A percentile compares a stretch with the other conserved stretches of the same genome.
Evolutionary conservation across 2,797 vertebrate species (phyloP).

Genomic region (Thripadectes ignobilis): DNA sequence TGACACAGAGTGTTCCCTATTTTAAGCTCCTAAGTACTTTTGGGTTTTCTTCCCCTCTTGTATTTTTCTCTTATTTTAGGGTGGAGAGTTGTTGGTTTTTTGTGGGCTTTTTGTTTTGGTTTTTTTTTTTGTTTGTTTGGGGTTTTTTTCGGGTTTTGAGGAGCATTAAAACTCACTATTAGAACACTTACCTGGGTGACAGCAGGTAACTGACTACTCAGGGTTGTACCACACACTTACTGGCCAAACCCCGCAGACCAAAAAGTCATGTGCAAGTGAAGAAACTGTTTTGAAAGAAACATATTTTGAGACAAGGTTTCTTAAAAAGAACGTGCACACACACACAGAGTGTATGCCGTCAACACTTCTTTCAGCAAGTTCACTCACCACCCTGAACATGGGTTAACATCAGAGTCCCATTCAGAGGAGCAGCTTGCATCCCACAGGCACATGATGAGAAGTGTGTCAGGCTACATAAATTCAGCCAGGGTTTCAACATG

Average conservation of each 20-base stretch:
- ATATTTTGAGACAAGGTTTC: not conserved
- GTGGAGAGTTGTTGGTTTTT: too few species aligned
- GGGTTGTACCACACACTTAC: fast-evolving
- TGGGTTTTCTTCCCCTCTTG: not conserved
- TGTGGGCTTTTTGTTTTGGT: too few species aligned
- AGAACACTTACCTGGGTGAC: not conserved
- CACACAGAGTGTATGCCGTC: not conserved
- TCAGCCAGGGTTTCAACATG: not conserved
- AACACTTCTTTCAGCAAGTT: not conserved
- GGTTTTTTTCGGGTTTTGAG: not conserved
- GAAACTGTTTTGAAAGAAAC: not conserved
- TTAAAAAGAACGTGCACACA: not conserved
- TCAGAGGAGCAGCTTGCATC: not conserved
- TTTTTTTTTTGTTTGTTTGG: too few species aligned
- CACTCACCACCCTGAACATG: not conserved
- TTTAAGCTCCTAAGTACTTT: not conserved
- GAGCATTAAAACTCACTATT: not conserved
- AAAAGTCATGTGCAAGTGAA: not conserved
- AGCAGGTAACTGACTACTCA: not conserved
- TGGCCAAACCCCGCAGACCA: not conserved
- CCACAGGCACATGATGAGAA: not conserved
- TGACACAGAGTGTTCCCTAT: not conserved
- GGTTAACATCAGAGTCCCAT: not conserved
- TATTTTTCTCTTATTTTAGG: not conserved
- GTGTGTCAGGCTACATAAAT: not conserved